Percentiles rank a stretch among this genome's conserved stretches.
Conservation (phyloP, 1,140 invertebrate species). For the Latrodectus geometricus region DNA sequence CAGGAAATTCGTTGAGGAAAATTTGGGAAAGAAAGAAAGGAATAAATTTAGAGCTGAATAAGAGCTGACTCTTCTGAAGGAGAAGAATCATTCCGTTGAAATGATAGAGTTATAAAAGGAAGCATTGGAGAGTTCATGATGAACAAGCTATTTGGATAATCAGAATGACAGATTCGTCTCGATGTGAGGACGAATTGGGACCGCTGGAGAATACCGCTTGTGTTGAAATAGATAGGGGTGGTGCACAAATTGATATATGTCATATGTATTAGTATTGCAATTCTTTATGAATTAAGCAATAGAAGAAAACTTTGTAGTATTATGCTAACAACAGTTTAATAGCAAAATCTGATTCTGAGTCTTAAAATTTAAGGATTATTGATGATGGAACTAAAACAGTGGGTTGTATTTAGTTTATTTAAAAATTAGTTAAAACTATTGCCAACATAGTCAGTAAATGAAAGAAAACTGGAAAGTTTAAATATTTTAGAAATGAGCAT, state of each 20-base stretch:
- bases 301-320: too few relatives aligned
- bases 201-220: neutral
- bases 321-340: too few relatives aligned
- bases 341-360: too few relatives aligned
- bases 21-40: neutral
- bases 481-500: too few relatives aligned
- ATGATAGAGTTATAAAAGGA: constrained; percentile 14
- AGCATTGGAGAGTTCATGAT: neutral
- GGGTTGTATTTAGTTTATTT: too few relatives aligned
- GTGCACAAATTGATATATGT: neutral
- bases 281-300: neutral
- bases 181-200: neutral
- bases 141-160: constrained; percentile 11
- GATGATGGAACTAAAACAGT: too few relatives aligned
- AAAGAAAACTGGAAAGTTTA: too few relatives aligned
- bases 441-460: too few relatives aligned
- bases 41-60: neutral
- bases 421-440: too few relatives aligned
- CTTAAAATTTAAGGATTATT: too few relatives aligned
- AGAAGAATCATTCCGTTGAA: neutral
- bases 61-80: neutral
- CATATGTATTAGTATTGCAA: neutral
- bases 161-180: constrained; percentile 11
- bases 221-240: neutral
- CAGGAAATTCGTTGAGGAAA: neutral